phyloP scores from a whole-genome alignment of 2,888 invertebrate genomes.

The Conchocele bisecta region DNA sequence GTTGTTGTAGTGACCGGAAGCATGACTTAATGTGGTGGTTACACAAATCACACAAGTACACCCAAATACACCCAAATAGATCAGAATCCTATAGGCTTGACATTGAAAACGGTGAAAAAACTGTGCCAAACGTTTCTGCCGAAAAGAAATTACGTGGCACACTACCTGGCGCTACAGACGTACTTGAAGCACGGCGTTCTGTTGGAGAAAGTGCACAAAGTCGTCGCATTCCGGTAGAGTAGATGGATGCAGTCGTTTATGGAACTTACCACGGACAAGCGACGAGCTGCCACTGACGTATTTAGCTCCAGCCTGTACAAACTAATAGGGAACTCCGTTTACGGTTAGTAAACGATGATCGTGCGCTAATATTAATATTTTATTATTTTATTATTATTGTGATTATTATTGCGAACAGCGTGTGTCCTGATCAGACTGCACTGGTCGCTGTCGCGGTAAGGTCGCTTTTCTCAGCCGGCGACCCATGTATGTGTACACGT shows the following conservation, averaged over 20 bases:
- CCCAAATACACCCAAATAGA: too few relatives aligned
- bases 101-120: neutral
- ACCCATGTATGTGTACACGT: too few relatives aligned
- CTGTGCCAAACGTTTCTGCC: constrained; percentile 3
- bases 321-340: neutral
- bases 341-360: neutral
- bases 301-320: neutral
- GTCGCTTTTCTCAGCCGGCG: too few relatives aligned
- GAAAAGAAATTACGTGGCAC: constrained; percentile 5
- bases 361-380: too few relatives aligned
- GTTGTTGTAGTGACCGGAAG: too few relatives aligned
- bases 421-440: too few relatives aligned
- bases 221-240: neutral
- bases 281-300: neutral
- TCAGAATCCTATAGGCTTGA: too few relatives aligned
- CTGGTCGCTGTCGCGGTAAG: too few relatives aligned
- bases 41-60: too few relatives aligned
- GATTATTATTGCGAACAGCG: too few relatives aligned
- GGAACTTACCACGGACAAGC: neutral
- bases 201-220: neutral
- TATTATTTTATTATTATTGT: too few relatives aligned
- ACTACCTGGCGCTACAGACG: constrained; percentile 4
- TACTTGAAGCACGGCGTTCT: neutral
- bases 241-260: constrained; percentile 3
- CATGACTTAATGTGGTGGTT: too few relatives aligned